Percentiles rank a stretch among this genome's conserved stretches.
These are phyloP conservation scores for Thaleichthys pacificus DNA, from an alignment of 2,797 vertebrate genomes.

Conservation along the genomic window DNA sequence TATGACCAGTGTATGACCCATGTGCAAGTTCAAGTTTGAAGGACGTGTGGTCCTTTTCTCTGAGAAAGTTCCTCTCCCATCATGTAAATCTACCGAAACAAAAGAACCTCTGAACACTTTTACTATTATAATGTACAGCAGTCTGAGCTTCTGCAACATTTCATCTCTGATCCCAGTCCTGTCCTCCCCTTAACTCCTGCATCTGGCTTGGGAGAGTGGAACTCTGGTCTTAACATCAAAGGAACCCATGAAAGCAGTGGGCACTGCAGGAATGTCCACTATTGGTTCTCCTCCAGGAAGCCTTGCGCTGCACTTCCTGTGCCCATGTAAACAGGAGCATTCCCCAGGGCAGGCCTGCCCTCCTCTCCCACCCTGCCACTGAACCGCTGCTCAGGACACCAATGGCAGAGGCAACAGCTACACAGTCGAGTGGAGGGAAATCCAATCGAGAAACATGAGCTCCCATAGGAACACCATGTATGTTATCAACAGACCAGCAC, in stretches of 20 bases:
- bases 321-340: constrained; percentile 47
- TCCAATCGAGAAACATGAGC: not conserved
- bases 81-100: not conserved
- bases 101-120: not conserved
- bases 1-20: not conserved
- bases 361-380: not conserved
- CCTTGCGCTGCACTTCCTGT: constrained; percentile 53
- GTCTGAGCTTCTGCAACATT: constrained; percentile 33
- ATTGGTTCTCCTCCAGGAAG: constrained; percentile 63
- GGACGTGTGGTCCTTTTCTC: not conserved
- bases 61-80: not conserved
- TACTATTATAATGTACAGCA: constrained; percentile 5
- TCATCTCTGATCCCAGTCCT: constrained; percentile 25
- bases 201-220: constrained; percentile 14
- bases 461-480: not conserved
- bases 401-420: not conserved
- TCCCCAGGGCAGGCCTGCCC: constrained; percentile 18
- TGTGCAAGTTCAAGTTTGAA: not conserved
- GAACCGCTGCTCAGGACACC: not conserved
- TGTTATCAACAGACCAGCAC: constrained; percentile 9
- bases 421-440: not conserved
- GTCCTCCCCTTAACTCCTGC: constrained; percentile 20
- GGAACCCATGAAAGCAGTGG: constrained; percentile 41
- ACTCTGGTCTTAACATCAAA: constrained; percentile 29
- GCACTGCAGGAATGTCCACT: constrained; percentile 60